A percentile compares a stretch with the other conserved stretches of the same genome.
Evolutionary conservation across 2,888 invertebrate species (phyloP).

Genomic region (Euspilapteryx auroguttella): DNA sequence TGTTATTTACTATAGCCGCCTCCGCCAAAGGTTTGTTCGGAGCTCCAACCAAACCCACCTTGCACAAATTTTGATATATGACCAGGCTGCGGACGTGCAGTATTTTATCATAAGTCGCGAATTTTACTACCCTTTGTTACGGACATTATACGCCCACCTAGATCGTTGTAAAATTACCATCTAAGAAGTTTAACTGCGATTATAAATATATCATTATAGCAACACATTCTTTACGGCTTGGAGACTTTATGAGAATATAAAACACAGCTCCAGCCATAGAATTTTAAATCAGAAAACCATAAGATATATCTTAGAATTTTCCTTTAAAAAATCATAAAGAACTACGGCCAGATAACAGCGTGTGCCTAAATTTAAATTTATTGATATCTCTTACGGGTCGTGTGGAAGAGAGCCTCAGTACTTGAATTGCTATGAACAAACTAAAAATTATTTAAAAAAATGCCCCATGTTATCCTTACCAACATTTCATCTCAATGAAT

Average conservation of each 20-base stretch:
- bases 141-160: conserved; percentile 4
- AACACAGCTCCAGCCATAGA: no score
- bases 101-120: conserved; percentile 10
- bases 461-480: no score
- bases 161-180: conserved; percentile 7
- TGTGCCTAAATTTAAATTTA: conserved; percentile 37
- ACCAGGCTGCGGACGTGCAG: conserved; percentile 10
- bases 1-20: conserved; percentile 6
- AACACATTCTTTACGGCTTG: no score
- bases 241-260: no score
- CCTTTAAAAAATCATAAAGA: no score
- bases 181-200: no score
- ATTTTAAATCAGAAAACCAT: no score
- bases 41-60: conserved; percentile 7
- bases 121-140: conserved; percentile 12
- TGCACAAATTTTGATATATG: conserved; percentile 17
- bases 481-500: no score
- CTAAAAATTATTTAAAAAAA: no score
- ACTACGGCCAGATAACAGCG: conserved; percentile 19
- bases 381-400: conserved; percentile 14
- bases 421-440: neutral
- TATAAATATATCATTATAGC: no score
- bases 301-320: no score
- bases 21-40: neutral
- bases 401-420: neutral